phyloP scores from a whole-genome alignment of 1,140 invertebrate genomes.

The Laupala kohalensis region DNA sequence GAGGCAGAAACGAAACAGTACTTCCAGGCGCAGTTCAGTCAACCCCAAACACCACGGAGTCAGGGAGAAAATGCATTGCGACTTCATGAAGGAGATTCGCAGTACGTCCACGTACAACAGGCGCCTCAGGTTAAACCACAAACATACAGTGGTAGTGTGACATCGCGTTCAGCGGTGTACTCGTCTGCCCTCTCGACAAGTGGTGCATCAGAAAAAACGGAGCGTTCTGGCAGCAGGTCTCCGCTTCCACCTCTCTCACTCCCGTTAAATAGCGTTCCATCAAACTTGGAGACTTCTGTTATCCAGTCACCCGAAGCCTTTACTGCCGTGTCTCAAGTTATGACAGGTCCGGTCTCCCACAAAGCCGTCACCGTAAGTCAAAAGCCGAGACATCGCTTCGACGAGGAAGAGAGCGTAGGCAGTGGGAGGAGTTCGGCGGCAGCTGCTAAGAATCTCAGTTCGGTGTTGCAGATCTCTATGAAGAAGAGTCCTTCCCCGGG shows the following conservation, averaged over 20 bases:
- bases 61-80: no score
- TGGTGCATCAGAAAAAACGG: not conserved
- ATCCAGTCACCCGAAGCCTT: slow-evolving; percentile 11
- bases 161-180: slow-evolving; percentile 6
- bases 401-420: slow-evolving; percentile 21
- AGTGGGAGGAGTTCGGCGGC: slow-evolving; percentile 8
- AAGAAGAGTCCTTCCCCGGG: not conserved
- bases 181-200: not conserved
- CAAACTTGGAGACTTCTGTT: not conserved
- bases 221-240: not conserved
- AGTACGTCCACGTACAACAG: not conserved
- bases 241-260: not conserved
- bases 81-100: no score
- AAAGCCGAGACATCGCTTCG: slow-evolving; percentile 30
- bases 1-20: not conserved
- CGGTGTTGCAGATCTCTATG: slow-evolving; percentile 7
- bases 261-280: not conserved
- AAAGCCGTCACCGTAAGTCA: slow-evolving; percentile 41
- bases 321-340: slow-evolving; percentile 43
- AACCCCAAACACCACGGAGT: not conserved
- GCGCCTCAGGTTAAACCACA: not conserved
- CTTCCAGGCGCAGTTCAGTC: not conserved
- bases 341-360: slow-evolving; percentile 46
- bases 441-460: slow-evolving; percentile 15
- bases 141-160: slow-evolving; percentile 12